phyloP scores from a whole-genome alignment of 1,140 invertebrate genomes.

The Coptotermes formosanus region DNA sequence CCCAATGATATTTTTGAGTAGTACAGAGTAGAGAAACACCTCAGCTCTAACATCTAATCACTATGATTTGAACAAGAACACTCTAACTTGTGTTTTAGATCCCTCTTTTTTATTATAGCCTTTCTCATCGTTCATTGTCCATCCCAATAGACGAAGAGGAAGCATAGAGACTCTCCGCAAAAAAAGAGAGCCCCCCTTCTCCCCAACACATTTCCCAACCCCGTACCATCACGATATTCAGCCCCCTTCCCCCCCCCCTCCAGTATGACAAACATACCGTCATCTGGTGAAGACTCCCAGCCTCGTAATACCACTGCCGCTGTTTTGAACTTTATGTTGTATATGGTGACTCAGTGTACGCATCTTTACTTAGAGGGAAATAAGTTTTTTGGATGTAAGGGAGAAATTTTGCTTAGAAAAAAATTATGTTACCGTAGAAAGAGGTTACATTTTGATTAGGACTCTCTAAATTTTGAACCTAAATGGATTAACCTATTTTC shows the following conservation, averaged over 20 bases:
- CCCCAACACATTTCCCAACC: neutral
- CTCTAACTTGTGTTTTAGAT: neutral
- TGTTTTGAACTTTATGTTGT: neutral
- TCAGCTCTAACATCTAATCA: too few relatives aligned
- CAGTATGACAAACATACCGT: neutral
- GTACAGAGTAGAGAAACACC: too few relatives aligned
- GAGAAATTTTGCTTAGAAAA: too few relatives aligned
- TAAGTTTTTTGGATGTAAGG: too few relatives aligned
- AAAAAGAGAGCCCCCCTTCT: neutral
- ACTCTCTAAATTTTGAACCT: too few relatives aligned
- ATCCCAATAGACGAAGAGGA: neutral
- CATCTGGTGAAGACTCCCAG: neutral
- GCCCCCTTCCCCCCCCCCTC: constrained; percentile 1
- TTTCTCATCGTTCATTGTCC: neutral
- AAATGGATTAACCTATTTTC: too few relatives aligned
- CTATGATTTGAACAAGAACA: neutral
- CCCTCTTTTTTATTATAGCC: neutral
- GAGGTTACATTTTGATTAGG: too few relatives aligned
- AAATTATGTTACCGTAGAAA: too few relatives aligned
- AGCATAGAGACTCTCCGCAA: neutral
- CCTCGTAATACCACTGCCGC: neutral
- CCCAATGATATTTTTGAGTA: too few relatives aligned
- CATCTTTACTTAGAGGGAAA: too few relatives aligned
- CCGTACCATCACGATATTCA: neutral
- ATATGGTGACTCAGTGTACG: too few relatives aligned